These are phyloP conservation scores for Actenoides hombroni DNA, from an alignment of 2,113 vertebrate species.

Conservation along the genomic window DNA sequence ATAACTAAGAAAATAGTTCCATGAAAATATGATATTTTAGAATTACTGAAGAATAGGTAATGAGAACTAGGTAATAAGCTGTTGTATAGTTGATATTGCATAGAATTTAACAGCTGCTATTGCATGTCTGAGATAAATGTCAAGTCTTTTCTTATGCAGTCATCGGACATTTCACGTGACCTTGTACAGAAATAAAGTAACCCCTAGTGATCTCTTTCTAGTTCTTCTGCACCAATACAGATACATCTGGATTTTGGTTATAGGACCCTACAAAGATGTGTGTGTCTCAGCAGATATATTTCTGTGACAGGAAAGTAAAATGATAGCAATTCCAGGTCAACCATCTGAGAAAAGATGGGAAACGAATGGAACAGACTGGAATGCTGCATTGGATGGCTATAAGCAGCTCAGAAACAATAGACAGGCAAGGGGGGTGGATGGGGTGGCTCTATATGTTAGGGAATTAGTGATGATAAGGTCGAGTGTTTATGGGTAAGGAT, in stretches of 20 bases:
- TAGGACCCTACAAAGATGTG: neutral
- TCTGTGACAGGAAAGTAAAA: neutral
- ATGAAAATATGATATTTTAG: neutral
- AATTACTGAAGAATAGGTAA: neutral
- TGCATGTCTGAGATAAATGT: neutral
- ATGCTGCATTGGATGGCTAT: no score
- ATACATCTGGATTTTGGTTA: neutral
- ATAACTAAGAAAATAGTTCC: neutral
- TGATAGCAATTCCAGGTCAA: neutral
- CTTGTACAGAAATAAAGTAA: neutral
- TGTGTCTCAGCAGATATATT: neutral
- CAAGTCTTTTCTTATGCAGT: neutral
- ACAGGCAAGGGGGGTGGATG: no score
- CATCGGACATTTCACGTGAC: neutral
- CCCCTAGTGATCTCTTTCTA: neutral
- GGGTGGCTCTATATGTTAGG: no score
- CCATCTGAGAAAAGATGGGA: neutral
- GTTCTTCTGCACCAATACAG: neutral
- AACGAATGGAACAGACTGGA: neutral
- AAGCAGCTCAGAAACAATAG: no score
- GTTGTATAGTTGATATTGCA: neutral
- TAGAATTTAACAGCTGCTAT: neutral
- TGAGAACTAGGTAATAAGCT: neutral
- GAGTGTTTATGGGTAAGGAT: no score
- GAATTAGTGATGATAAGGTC: no score